These are phyloP conservation scores for Puffinus mauretanicus DNA, from an alignment of 2,113 vertebrate genomes.

Conservation along the genomic window DNA sequence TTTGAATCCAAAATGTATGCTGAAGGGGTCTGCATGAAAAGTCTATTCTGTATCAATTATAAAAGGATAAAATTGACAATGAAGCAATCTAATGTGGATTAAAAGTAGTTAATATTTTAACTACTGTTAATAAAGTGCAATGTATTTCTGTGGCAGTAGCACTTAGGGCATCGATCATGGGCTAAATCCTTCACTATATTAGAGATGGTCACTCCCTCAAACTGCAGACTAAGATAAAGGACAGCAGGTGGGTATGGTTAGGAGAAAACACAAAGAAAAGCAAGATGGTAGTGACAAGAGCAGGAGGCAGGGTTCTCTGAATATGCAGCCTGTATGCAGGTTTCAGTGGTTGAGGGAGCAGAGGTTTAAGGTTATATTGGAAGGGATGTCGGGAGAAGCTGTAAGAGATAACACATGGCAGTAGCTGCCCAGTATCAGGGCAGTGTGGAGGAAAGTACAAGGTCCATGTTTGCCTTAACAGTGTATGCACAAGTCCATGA, in stretches of 20 bases:
- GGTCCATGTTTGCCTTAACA: background rate
- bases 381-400: background rate
- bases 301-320: background rate
- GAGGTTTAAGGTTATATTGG: background rate
- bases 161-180: accelerated
- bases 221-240: background rate
- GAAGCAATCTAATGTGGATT: background rate
- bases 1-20: background rate
- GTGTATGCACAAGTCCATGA: background rate
- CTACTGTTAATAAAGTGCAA: background rate
- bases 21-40: background rate
- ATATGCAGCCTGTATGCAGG: background rate
- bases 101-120: background rate
- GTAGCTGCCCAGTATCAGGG: background rate
- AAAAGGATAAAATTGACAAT: background rate
- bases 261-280: background rate
- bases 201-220: background rate
- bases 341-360: background rate
- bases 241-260: background rate
- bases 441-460: background rate
- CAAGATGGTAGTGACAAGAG: background rate
- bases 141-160: background rate
- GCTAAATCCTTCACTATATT: background rate
- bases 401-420: background rate
- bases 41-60: background rate